Evolutionary conservation across 30 jellyfish, hydroid and myxozoan species (phyloP), one percentile per base, ranked within the genome.

Genomic region (Aurelia aurita): DNA sequence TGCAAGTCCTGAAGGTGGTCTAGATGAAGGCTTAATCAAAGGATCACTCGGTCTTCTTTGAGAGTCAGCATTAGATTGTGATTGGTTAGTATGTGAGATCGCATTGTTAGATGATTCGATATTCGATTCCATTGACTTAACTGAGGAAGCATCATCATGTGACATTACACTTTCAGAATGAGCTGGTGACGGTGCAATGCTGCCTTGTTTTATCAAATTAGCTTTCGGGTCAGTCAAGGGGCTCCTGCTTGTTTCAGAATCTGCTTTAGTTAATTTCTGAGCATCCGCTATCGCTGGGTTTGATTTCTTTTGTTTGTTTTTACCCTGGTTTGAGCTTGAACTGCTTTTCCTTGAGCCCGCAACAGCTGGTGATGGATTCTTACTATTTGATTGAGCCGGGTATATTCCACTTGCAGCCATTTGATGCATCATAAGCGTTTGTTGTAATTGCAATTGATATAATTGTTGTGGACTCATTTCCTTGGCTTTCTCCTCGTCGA

Each of bases 381-480:
- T 45, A 51, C 58, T 15, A 21, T 69, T 35, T 10, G 90, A 68
- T 26, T 79, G 71, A 77, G 58, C 76, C 21, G 84, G 84, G 29
- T 73, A 74, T 45, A 74, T 27, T 28, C 89, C 89, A 85, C 84
- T 74, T 15, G 95, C 95, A 6, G 89, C 89, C 89, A 73, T 74
- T 73, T 85, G 89, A 34, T 60, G 87, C 96, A 87, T 87, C 77
- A 87, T 69, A 8, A 75, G 75, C 20, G 87, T 57, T 18, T 67
- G 90, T 58, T 87, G 90, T 73, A 87, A 43, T 73, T 87, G 96
- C 60, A 87, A 72, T 69, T 68, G 90, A 67, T 87, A 75, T 35
- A 75, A 47, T 67, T 87, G 96, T 47, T 75, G 96, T 16, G 96
- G 82, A 4, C 81, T 75, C 75, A 87, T 71, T 43, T 87, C 95